A percentile compares a stretch with the other conserved stretches of the same genome.
Conservation (phyloP, 1,140 invertebrate genomes). For the Brachionus asplanchnoidis region DNA sequence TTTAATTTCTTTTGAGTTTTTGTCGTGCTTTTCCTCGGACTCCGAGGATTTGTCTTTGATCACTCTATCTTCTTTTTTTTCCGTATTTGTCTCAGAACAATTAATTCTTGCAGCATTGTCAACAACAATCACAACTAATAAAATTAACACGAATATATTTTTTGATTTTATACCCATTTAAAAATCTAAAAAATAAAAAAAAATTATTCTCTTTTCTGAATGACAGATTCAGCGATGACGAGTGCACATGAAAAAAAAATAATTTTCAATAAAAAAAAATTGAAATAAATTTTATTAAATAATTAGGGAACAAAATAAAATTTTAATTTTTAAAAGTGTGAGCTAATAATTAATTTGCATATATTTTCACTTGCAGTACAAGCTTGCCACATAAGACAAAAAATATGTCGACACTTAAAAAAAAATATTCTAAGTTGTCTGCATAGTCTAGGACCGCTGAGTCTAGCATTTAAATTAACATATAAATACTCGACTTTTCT, state of each 20-base stretch:
- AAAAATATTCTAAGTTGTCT: background rate
- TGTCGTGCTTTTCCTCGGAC: background rate
- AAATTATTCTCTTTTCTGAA: no score
- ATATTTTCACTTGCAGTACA: background rate
- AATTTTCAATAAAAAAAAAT: background rate
- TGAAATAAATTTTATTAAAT: background rate
- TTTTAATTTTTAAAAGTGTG: background rate
- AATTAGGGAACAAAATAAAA: background rate
- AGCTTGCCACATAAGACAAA: background rate
- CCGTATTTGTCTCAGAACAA: background rate
- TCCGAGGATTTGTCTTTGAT: background rate
- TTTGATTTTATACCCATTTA: background rate
- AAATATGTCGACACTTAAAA: background rate
- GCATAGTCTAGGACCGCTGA: background rate
- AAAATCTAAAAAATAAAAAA: background rate
- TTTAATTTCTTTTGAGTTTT: background rate
- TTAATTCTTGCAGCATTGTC: background rate
- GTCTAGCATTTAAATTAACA: background rate
- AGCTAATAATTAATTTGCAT: background rate
- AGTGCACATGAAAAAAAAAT: background rate
- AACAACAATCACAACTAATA: background rate
- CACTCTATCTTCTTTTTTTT: background rate
- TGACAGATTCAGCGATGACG: background rate
- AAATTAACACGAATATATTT: background rate
- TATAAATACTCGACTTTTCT: conserved; percentile 10